Base-by-base conservation (phyloP, 2,888 invertebrate species). In the Oscheius sp. region DNA sequence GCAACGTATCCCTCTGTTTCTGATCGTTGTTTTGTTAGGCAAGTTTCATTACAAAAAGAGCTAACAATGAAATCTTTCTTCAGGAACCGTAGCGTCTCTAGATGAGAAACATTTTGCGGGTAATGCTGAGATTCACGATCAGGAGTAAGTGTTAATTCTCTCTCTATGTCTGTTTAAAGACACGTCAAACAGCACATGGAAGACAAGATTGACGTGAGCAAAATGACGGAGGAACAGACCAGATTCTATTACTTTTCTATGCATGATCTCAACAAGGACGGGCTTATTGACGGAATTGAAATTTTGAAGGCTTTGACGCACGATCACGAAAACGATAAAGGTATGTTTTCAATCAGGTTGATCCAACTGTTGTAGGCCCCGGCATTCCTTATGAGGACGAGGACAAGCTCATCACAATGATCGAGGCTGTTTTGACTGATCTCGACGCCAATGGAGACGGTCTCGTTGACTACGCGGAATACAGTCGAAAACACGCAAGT, bases 231-330 rank as follows among this genome's bases (percentile, higher is more conserved):
- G 76, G 94, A 95, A 86, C 96, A 96, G 89, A 90, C 96, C 29
- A 76, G 96, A 90, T 96, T 96, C 89, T 96, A 96, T 89, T 96
- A 96, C 89, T 96, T 96, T 91, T 96, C 96, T 90, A 95, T 96
- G 95, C 96, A 96, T 84, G 96, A 96, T 90, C 94, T 95, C 1
- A 96, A 96, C 89, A 95, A 96, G 85, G 96, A 96, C 89, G 95
- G 96, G 89, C 95, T 94, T 87, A 90, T 96, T 76, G 96, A 96
- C 89, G 96, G 96, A 3, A 95, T 95, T 90, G 96, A 96, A 90
- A 91, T 96, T 35, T 95, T 96, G 85, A 96, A 96, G 89, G 96
- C 96, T 0, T 92, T 96, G 0, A 95, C 96, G 84, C 96, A 96
- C 71, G 79, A 77, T 51, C 83, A 83, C 58, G 77, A 70, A n/a